Base-by-base conservation (phyloP, 1,140 invertebrate genomes). In the Camponotus vicinus region DNA sequence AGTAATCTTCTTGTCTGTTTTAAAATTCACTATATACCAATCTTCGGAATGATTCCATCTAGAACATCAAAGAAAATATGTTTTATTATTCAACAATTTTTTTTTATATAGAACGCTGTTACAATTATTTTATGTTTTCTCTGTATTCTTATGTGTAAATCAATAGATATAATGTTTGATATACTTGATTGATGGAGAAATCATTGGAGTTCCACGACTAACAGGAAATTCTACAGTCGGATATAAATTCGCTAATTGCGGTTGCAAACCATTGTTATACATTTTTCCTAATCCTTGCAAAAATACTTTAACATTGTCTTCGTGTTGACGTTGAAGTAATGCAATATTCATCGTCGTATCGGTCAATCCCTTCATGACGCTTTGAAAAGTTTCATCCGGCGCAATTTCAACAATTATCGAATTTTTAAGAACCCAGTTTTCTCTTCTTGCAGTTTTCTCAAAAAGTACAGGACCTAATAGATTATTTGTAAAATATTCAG, bases 401-500 rank as follows among this genome's bases (percentile, higher is more conserved):
- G 98, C 98, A 27, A 99, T 97, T 94, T 97, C 97, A 90, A 98
- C 97, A 0, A 97, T 96, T 69, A 99, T 95, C 0, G 98, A 97
- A 93, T 98, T 97, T 63, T 95, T 95, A 0, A 98, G 98, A 42
- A 99, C 96, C 69, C 97, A 95, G 27, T 27, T 27, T 27, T 27
- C 27, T 0, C 27, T 27, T 9, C 96, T 95, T 1, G 97, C 94
- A 0, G 97, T 97, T 94, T 98, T 98, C 91, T 98, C 97, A 92
- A 99, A 99, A 0, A 98, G 94, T 0, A 99, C 98, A 27, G 98
- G 97, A 88, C 95, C 97, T 61, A 98, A 94, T 6, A 99, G 95
- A 94, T 99, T 99, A 93, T 99, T 99, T 0, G 98, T 98, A 92
- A 98, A 98, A 93, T 99, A 99, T 90, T 98, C 98, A 4, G 98